These are phyloP conservation scores for Thymelicus acteon DNA, from an alignment of 2,888 invertebrate genomes.

Conservation along the genomic window DNA sequence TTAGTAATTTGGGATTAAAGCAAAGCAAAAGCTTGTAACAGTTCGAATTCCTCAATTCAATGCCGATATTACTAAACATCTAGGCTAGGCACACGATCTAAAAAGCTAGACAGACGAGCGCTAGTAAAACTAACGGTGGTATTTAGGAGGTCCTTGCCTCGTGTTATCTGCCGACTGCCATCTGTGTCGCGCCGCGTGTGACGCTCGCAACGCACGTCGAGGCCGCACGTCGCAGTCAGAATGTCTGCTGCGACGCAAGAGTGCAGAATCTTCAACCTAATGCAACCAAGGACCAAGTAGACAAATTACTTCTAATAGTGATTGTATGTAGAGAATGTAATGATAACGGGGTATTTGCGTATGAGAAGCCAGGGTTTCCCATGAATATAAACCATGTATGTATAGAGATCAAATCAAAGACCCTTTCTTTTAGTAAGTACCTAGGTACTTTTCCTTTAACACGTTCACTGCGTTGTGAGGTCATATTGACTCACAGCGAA, in stretches of 20 bases:
- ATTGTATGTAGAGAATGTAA: too few species aligned
- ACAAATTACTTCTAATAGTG: too few species aligned
- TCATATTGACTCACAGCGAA: too few species aligned
- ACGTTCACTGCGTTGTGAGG: too few species aligned
- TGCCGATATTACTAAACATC: neutral
- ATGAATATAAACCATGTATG: too few species aligned
- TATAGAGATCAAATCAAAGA: too few species aligned
- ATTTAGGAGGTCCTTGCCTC: constrained; percentile 58
- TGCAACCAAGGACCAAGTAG: neutral
- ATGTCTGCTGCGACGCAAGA: constrained; percentile 52
- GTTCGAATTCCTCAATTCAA: neutral
- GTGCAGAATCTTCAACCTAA: neutral
- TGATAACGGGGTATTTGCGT: too few species aligned
- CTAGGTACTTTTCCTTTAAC: too few species aligned
- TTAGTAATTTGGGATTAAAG: too few species aligned
- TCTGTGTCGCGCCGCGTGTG: constrained; percentile 49
- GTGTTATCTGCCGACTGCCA: constrained; percentile 43
- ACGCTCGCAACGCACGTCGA: constrained; percentile 48
- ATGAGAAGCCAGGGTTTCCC: too few species aligned
- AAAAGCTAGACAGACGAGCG: constrained; percentile 1
- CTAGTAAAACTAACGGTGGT: constrained; percentile 43
- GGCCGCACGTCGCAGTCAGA: constrained; percentile 55
- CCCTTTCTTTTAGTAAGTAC: too few species aligned
- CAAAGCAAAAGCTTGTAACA: neutral
- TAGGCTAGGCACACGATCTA: too few species aligned